Percentiles rank a stretch among this genome's conserved stretches.
Evolutionary conservation across 2,888 invertebrate genomes (phyloP).

Genomic region (Dynastes grantii): DNA sequence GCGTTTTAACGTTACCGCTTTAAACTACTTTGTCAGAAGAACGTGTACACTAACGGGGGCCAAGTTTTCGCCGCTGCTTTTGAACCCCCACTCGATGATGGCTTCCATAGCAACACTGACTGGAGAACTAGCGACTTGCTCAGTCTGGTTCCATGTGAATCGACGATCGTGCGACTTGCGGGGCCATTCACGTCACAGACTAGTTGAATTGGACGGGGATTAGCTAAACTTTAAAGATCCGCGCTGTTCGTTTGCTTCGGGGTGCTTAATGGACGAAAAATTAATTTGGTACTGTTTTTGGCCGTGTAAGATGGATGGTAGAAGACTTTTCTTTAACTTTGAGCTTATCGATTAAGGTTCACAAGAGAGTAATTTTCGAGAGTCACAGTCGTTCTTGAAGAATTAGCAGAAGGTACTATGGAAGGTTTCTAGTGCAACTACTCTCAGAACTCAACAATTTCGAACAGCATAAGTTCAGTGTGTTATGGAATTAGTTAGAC

Average conservation of each 20-base stretch:
- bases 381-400: too few species aligned
- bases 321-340: too few species aligned
- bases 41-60: slow-evolving; percentile 6
- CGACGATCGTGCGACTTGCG: slow-evolving; percentile 58
- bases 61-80: slow-evolving; percentile 37
- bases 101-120: slow-evolving; percentile 45
- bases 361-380: too few species aligned
- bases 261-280: not conserved
- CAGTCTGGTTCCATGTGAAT: slow-evolving; percentile 62
- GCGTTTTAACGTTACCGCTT: slow-evolving; percentile 25
- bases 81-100: slow-evolving; percentile 38
- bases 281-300: too few species aligned
- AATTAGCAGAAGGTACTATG: too few species aligned
- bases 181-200: slow-evolving; percentile 56
- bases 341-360: too few species aligned
- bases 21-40: slow-evolving; percentile 40
- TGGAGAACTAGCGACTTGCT: slow-evolving; percentile 61
- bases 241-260: not conserved
- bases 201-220: slow-evolving; percentile 11
- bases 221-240: not conserved
- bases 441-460: too few species aligned
- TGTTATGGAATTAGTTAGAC: too few species aligned
- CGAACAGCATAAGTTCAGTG: too few species aligned
- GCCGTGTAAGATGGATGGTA: too few species aligned
- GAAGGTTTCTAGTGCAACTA: too few species aligned